A percentile compares a stretch with the other conserved stretches of the same genome.
Conservation (phyloP, 2,113 vertebrate genomes). For the Micromys minutus region DNA sequence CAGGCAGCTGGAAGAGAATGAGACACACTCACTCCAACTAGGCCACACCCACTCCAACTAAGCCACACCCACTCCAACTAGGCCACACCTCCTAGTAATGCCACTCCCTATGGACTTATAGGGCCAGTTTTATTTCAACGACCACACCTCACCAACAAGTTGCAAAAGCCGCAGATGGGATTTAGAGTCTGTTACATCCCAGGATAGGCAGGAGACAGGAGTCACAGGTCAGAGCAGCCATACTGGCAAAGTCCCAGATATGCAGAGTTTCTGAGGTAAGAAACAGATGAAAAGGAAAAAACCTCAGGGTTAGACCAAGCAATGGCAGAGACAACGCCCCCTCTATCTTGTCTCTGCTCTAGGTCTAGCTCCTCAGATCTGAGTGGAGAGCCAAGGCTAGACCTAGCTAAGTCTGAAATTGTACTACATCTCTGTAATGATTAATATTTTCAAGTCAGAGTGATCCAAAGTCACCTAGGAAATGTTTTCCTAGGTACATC, state of each 20-base stretch:
- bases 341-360: fast-evolving
- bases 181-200: neutral
- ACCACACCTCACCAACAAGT: neutral
- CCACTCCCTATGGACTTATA: neutral
- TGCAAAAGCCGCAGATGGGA: neutral
- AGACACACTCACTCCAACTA: neutral
- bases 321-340: neutral
- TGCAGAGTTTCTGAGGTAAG: neutral
- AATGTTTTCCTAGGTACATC: too few species aligned
- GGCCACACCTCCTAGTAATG: neutral
- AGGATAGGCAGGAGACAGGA: neutral
- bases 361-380: neutral
- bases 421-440: neutral
- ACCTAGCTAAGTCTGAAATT: neutral
- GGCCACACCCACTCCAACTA: neutral
- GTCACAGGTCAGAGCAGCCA: neutral
- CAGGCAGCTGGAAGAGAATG: neutral
- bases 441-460: neutral
- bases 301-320: fast-evolving
- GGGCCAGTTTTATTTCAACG: neutral
- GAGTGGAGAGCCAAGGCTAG: neutral
- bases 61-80: neutral
- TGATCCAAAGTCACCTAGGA: neutral
- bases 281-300: neutral
- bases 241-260: neutral